Evolutionary conservation across 2,888 invertebrate genomes (phyloP), one percentile per base, ranked within the genome.

Genomic region (Podotricha telesiphe): DNA sequence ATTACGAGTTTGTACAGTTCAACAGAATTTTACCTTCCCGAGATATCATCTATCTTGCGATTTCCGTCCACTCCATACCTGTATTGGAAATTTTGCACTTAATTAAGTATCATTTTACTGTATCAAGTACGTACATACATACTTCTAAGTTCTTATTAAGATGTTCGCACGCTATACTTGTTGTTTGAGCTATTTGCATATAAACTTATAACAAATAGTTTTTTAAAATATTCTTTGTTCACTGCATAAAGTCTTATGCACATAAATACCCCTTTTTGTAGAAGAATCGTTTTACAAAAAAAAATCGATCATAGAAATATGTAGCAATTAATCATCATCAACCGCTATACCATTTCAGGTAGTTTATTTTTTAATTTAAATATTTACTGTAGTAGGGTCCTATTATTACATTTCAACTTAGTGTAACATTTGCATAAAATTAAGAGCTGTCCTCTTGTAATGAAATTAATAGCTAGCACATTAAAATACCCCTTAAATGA

Each of bases 291-390:
- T 73, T 65, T 69, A 66, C n/a, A 53, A 80, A 83, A 78, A 79
- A 84, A 85, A 83, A 91, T 93, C 90, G 87, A 90, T 92, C 88
- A 88, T 78, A 76, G 75, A 74, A 77, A 73, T 78, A 75, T 76
- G 82, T 73, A 76, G 85, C 82, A 88, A 93, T 93, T 91, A 90
- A 93, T 93, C 93, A 91, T 83, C 85, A 76, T 74, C 78, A 78
- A 82, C 82, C 62, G 15, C 19, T 8, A 85, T 76, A 80, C 77
- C 40, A 66, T 76, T 76, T 70, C 67, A 55, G 72, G 72, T 80
- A 78, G 76, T 74, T 75, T 80, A 78, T 37, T 34, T 37, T 17
- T 55, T 37, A 5, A 8, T 53, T 28, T 53, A n/a, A 17, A 8
- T 55, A 11, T 55, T 55, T 17, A 55, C 34, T n/a, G n/a, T 55